phyloP scores from a whole-genome alignment of 2,797 vertebrate genomes.

The Tadarida brasiliensis region DNA sequence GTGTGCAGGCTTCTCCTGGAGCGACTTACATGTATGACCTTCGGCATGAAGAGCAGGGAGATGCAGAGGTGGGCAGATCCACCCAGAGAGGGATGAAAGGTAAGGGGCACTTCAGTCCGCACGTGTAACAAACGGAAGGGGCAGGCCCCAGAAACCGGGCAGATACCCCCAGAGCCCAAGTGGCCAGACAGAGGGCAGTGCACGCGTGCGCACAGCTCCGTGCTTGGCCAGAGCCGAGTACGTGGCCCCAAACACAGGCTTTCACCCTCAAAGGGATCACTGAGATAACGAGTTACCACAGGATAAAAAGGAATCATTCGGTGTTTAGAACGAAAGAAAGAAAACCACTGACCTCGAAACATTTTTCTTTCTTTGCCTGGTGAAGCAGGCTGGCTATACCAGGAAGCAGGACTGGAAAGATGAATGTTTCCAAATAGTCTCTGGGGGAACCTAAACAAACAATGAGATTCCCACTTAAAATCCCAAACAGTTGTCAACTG shows the following conservation, averaged over 20 bases:
- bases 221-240: not conserved
- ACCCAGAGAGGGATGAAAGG: not conserved
- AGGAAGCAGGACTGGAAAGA: conserved; percentile 93
- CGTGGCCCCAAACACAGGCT: conserved; percentile 42
- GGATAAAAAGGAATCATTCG: not conserved
- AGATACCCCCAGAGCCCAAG: not conserved
- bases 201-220: not conserved
- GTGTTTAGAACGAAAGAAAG: not conserved
- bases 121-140: not conserved
- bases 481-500: not conserved
- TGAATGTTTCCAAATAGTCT: conserved; percentile 88
- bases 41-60: not conserved
- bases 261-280: not conserved
- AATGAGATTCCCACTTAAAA: conserved; percentile 36
- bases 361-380: conserved; percentile 90
- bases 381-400: conserved; percentile 92
- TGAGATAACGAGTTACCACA: not conserved
- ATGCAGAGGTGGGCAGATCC: not conserved
- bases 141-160: not conserved
- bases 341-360: conserved; percentile 91
- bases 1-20: not conserved
- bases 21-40: not conserved
- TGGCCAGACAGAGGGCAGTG: not conserved
- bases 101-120: not conserved
- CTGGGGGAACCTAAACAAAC: conserved; percentile 88